Evolutionary conservation across 2,113 vertebrate genomes (phyloP).

Genomic region (Castor canadensis): DNA sequence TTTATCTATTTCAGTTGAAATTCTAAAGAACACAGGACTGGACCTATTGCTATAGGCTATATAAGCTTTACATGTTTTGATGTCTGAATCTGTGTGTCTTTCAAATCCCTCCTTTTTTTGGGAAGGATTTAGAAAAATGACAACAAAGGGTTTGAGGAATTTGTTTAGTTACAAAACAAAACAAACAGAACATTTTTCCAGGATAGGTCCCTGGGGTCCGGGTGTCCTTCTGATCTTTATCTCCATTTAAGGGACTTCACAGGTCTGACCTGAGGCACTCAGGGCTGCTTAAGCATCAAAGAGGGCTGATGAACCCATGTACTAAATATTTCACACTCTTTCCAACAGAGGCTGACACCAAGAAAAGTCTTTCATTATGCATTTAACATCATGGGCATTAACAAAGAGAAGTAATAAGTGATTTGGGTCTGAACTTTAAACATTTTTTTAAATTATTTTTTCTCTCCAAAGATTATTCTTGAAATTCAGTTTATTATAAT

Average conservation of each 20-base stretch:
- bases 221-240: conserved; percentile 72
- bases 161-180: conserved; percentile 78
- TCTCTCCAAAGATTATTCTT: background rate
- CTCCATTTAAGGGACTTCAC: conserved; percentile 57
- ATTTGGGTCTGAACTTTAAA: background rate
- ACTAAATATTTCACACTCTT: conserved; percentile 49
- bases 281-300: conserved; percentile 62
- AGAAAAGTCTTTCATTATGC: background rate
- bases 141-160: conserved; percentile 75
- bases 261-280: conserved; percentile 43
- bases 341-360: background rate
- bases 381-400: conserved; percentile 2
- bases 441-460: background rate
- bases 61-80: conserved; percentile 62
- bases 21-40: background rate
- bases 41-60: background rate
- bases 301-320: background rate
- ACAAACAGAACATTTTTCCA: conserved; percentile 77
- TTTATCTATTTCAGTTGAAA: conserved; percentile 22
- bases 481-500: background rate
- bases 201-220: conserved; percentile 43
- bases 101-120: conserved; percentile 9
- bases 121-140: conserved; percentile 72
- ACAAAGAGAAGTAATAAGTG: background rate
- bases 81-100: conserved; percentile 51